Evolutionary conservation across 2,113 vertebrate genomes (phyloP).

Genomic region (Meleagris gallopavo): DNA sequence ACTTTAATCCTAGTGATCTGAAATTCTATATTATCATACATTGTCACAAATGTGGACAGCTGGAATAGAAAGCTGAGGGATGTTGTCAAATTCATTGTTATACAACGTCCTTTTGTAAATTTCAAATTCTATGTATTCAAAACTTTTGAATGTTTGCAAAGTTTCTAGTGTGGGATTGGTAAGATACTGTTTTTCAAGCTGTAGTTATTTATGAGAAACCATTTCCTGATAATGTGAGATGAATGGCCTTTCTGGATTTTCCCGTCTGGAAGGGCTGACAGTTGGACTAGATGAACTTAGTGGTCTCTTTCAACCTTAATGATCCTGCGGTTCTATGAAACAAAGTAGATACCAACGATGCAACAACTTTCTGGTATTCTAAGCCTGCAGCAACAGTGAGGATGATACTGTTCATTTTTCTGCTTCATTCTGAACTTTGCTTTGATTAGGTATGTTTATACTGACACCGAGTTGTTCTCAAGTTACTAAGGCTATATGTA

Average conservation of each 20-base stretch:
- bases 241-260: background rate
- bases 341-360: background rate
- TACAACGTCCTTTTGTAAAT: background rate
- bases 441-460: background rate
- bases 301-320: too few species aligned
- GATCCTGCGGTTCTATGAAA: background rate
- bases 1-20: background rate
- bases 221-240: background rate
- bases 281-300: too few species aligned
- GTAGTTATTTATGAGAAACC: background rate
- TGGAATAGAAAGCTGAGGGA: background rate
- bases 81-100: background rate
- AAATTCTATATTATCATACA: background rate
- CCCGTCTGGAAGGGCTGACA: background rate
- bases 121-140: background rate
- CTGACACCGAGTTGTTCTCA: background rate
- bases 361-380: background rate
- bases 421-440: background rate
- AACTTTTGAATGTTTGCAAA: background rate
- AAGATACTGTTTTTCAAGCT: background rate
- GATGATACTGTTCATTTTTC: background rate
- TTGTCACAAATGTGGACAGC: rapidly evolving
- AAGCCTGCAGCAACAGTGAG: rapidly evolving
- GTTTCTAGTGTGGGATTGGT: background rate
- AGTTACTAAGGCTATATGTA: background rate